phyloP scores from a whole-genome alignment of 2,113 vertebrate genomes.

The Halcyon senegalensis region DNA sequence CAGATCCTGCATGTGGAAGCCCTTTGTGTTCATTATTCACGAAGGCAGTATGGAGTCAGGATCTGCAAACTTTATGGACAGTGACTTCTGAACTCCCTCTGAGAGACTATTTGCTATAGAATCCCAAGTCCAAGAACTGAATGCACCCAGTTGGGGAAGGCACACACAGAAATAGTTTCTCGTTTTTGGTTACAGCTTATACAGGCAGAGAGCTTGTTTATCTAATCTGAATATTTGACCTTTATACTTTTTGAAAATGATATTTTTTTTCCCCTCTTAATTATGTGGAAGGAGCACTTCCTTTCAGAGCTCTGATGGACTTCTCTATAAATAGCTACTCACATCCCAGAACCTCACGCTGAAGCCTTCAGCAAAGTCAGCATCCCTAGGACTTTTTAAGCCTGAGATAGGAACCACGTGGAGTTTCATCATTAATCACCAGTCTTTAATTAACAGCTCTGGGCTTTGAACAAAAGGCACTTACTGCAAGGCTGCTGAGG shows the following conservation, averaged over 20 bases:
- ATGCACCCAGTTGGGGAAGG: background rate
- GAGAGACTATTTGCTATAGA: background rate
- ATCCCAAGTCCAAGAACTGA: background rate
- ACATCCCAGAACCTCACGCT: constrained; percentile 49
- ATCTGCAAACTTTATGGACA: background rate
- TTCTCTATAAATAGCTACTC: constrained; percentile 76
- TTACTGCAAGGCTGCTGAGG: constrained; percentile 65
- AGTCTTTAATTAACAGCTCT: constrained; percentile 97
- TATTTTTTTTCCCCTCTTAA: constrained; percentile 1
- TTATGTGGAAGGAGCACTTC: constrained; percentile 38
- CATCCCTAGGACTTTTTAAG: constrained; percentile 77
- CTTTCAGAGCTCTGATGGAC: constrained; percentile 46
- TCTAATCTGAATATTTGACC: constrained; percentile 52
- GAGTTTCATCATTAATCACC: constrained; percentile 93
- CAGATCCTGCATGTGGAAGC: background rate
- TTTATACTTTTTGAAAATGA: constrained; percentile 42
- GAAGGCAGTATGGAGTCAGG: background rate
- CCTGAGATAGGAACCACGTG: constrained; percentile 73
- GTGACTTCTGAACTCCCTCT: background rate
- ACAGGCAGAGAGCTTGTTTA: constrained; percentile 42
- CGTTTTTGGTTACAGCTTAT: background rate
- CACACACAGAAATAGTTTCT: background rate
- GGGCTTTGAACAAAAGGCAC: constrained; percentile 84
- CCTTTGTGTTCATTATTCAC: background rate
- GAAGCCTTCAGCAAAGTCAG: constrained; percentile 81